Base-by-base conservation (phyloP, 2,797 vertebrate genomes). In the Dipus sagitta region DNA sequence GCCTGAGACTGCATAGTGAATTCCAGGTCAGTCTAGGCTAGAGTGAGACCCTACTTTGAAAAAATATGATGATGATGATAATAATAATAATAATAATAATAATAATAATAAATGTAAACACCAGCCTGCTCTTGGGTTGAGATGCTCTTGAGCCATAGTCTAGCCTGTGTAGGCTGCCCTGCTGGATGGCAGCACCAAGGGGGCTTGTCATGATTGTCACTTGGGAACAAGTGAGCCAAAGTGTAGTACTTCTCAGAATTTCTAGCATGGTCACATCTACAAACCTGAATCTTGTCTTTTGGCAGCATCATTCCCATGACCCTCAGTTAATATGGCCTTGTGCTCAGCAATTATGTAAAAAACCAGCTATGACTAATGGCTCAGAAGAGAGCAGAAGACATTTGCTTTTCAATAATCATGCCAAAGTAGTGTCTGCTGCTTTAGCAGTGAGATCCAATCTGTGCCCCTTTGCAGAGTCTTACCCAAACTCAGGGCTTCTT, bases 301-400 rank as follows among this genome's bases (percentile, higher is more conserved):
- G 90, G 92, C 92, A 95, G 0, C 0, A 0, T 0, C 34, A 47
- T 38, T 34, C 79, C 81, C 18, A 26, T 26, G 13, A 7, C 38
- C 5, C 8, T 32, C 34, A 47, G 38, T 76, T n/a, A 76, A n/a
- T 26, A 32, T 75, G 38, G 14, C 60, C 60, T 87, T 24, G 34
- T 15, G 28, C 21, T n/a, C 38, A 47, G 28, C 13, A 47, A 71
- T 58, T 86, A 10, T 32, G 58, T 64, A 86, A 28, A 42, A 14
- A 14, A 10, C 28, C 72, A 52, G 26, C 60, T 32, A 47, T 20
- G 10, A 26, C 4, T 47, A 34, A n/a, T 62, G 72, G 60, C 30
- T 30, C 52, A 23, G 78, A 71, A 95, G 88, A 74, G 89, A 88
- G 94, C 91, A 95, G 86, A 96, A 96, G 77, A 89, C 75, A 87